Percentiles rank a stretch among this genome's conserved stretches.
These are phyloP conservation scores for Nothura maculosa DNA, from an alignment of 2,797 vertebrate species.

Conservation along the genomic window DNA sequence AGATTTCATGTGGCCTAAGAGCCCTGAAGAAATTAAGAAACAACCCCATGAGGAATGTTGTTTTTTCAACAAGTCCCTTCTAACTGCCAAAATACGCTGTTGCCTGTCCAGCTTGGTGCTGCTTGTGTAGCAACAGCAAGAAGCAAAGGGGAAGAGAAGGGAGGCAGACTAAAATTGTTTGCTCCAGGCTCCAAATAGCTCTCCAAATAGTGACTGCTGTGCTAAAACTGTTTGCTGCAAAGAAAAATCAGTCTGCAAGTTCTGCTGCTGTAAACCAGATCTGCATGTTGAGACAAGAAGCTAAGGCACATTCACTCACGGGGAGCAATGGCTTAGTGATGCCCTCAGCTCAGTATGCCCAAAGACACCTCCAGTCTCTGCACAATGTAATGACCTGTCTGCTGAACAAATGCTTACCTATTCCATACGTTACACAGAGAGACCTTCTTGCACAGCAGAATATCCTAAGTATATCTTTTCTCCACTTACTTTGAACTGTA, in stretches of 20 bases:
- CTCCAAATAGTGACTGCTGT: background rate
- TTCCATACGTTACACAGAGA: background rate
- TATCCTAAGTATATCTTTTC: background rate
- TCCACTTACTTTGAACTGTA: background rate
- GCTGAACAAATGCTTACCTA: background rate
- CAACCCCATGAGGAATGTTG: background rate
- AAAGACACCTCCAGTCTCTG: background rate
- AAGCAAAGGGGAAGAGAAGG: background rate
- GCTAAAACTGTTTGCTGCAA: background rate
- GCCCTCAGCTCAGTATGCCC: background rate
- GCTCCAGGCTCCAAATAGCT: background rate
- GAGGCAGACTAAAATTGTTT: background rate
- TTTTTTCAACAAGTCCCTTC: background rate
- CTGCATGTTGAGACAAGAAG: background rate
- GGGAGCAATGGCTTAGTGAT: background rate
- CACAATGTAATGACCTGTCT: fast-evolving
- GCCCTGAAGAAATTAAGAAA: background rate
- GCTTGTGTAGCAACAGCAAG: background rate
- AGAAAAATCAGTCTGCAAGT: background rate
- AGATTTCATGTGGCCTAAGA: background rate
- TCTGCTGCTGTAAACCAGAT: fast-evolving
- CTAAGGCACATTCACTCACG: fast-evolving
- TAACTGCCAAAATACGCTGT: background rate
- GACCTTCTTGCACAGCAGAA: background rate
- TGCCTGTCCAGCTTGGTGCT: background rate